Base-by-base conservation (phyloP, 92 coral and sea anemone genomes). In the Phenganax subtilis region DNA sequence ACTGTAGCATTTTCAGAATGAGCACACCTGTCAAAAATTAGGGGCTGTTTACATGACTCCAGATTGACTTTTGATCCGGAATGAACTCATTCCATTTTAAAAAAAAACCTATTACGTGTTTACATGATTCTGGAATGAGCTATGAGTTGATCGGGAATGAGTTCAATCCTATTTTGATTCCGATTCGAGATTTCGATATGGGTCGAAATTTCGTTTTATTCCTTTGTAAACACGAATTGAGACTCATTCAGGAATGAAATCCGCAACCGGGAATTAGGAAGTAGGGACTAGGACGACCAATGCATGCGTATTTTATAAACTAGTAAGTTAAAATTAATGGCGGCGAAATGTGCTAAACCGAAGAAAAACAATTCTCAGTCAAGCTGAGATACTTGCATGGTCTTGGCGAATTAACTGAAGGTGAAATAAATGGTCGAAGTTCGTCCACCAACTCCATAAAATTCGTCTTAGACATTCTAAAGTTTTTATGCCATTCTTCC, bases 371-470 rank as follows among this genome's bases (percentile, higher is more conserved):
- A 75, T 31, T 59, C 82, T 12, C 25, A 51, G 78, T 37, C 47
- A 37, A 80, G 77, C 84, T 51, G 84, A 53, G 76, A 84, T 77
- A 28, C 87, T 63, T 25, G 87, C n/a, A n/a, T n/a, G n/a, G 54
- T 17, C 87, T 76, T 51, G 87, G 84, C 0, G 87, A 77, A 59
- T 72, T 31, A 27, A 84, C 77, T 44, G 29, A 12, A 2, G 85
- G 84, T 29, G 84, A 17, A 29, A 85, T 80, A 60, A 68, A 81
- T 70, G 88, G 88, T 60, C 64, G 76, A n/a, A 72, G 86, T 62
- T 86, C 86, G 7, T 81, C 88, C 12, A 81, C 88, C 28, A 86
- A 76, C 82, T n/a, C 52, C 72, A 73, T 72, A 56, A 82, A 82
- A 4, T 31, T 27, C 17, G 12, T 60, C 82, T 70, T 74, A 56